Evolutionary conservation across 2,797 vertebrate species (phyloP), one percentile per base, ranked within the genome.

Genomic region (Chelidonichthys spinosus): DNA sequence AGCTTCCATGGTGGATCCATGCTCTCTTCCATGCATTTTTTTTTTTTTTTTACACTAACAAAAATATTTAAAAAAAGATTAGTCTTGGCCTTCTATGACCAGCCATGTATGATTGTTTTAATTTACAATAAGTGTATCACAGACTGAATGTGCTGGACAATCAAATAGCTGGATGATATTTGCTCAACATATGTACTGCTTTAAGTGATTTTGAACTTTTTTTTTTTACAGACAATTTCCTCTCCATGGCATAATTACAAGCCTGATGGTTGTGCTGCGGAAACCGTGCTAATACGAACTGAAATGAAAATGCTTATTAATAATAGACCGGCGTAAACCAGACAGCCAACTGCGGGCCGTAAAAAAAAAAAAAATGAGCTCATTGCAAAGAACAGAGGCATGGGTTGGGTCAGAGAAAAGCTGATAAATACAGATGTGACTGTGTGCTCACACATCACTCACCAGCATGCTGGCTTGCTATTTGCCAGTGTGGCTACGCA

Each of bases 361-460:
- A 80, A 81, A 80, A 84, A 78, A 80, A 25, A 25, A 25, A 25
- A 25, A 80, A 84, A 67, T 67, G 60, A 83, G 78, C 66, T 83
- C 63, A 78, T 42, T 62, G 72, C 49, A 74, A 60, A 81, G 71
- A 81, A 70, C 61, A 52, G 68, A 68, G 75, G 66, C 66, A 55
- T 54, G 65, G 76, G 75, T 8, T 71, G 75, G 77, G 69, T 82
- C 63, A 55, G 44, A 83, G 68, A 75, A 81, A 89, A 84, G 74
- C 81, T 81, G 87, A 87, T 84, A 86, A 87, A 90, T 83, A 86
- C 87, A 90, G 78, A 85, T 87, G 85, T 78, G 73, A 81, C 58
- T 74, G 46, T 56, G 72, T 32, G 69, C 64, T 71, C 76, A 72
- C 72, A 85, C 80, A 76, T 83, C 81, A 74, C 77, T 84, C 77